These are phyloP conservation scores for Daubentonia madagascariensis DNA, from an alignment of 2,113 vertebrate species.

Conservation along the genomic window DNA sequence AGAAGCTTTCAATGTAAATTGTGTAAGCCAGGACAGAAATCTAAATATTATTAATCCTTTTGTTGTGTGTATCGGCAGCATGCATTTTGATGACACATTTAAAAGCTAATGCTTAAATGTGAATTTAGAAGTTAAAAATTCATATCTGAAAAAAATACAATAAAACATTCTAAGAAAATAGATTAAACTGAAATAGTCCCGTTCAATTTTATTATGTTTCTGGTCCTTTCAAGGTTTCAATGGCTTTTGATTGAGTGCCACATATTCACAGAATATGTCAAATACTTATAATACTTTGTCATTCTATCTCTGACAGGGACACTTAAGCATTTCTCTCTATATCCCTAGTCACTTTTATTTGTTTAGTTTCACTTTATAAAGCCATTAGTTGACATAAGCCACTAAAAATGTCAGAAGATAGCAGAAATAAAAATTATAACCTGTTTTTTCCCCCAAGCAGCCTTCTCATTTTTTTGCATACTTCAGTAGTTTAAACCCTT, in stretches of 20 bases:
- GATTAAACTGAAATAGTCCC: conserved; percentile 50
- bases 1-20: background rate
- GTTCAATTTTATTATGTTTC: conserved; percentile 55
- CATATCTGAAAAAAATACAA: conserved; percentile 34
- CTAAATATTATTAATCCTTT: conserved; percentile 63
- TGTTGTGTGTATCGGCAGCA: background rate
- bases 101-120: conserved; percentile 16
- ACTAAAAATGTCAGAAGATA: conserved; percentile 57
- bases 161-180: conserved; percentile 53
- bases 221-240: conserved; percentile 54
- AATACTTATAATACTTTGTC: conserved; percentile 69
- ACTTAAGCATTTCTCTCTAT: conserved; percentile 48
- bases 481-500: background rate
- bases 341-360: conserved; percentile 50
- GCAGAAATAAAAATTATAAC: conserved; percentile 57
- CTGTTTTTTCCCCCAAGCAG: background rate
- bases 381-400: conserved; percentile 38
- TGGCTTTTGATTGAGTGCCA: conserved; percentile 64
- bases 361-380: conserved; percentile 73
- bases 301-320: conserved; percentile 72
- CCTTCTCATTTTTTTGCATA: background rate
- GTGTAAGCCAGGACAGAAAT: conserved; percentile 24
- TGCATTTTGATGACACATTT: conserved; percentile 38
- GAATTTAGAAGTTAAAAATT: conserved; percentile 57
- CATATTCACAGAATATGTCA: conserved; percentile 69